Conservation (phyloP, 2,113 vertebrate genomes). For the Columba janthina region DNA sequence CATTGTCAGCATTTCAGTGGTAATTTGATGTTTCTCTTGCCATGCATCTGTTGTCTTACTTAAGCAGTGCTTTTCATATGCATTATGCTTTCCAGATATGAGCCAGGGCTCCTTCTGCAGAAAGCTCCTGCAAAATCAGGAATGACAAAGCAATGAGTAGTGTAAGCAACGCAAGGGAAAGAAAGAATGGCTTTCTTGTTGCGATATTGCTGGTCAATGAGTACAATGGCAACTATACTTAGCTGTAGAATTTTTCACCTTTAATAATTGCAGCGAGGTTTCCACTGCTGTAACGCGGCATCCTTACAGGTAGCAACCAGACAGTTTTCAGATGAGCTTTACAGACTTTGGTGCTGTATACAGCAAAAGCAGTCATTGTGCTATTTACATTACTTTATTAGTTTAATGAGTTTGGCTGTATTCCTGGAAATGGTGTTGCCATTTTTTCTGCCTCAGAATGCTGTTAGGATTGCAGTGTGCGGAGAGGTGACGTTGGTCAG, state of each 20-base stretch:
- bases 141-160: background rate
- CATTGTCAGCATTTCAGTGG: background rate
- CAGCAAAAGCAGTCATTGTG: background rate
- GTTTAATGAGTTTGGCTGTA: constrained; percentile 50
- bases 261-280: background rate
- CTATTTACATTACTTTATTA: constrained; percentile 23
- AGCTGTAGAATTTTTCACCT: background rate
- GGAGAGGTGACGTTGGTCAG: background rate
- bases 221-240: fast-evolving
- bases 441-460: background rate
- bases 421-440: constrained; percentile 40
- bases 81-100: fast-evolving
- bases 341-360: background rate
- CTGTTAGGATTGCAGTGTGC: background rate
- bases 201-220: background rate
- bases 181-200: background rate
- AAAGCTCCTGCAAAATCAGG: background rate
- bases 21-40: background rate
- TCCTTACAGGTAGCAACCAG: background rate
- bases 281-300: fast-evolving
- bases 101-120: background rate
- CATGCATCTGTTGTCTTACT: background rate
- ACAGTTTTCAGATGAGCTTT: background rate
- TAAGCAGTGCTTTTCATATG: background rate
- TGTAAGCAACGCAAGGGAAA: background rate